Conservation (phyloP, 2,888 invertebrate genomes). For the Gymnoscelis rufifasciata region DNA sequence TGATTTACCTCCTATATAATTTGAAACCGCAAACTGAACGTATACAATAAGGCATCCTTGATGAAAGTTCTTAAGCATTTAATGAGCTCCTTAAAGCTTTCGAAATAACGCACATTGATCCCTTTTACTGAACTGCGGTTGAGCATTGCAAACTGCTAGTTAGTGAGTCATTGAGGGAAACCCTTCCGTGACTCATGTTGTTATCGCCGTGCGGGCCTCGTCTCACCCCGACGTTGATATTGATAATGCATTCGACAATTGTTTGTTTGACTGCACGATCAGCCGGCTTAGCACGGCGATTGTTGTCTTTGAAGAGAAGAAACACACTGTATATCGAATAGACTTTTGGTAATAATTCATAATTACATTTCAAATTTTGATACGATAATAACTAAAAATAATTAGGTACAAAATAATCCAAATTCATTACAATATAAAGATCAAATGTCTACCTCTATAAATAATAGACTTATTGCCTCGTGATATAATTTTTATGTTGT, state of each 20-base stretch:
- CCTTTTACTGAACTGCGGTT: slow-evolving; percentile 31
- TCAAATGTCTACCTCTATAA: no score
- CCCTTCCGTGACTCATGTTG: slow-evolving; percentile 74
- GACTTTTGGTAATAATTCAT: no score
- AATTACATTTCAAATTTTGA: no score
- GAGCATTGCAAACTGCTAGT: slow-evolving; percentile 30
- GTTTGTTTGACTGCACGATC: slow-evolving; percentile 25
- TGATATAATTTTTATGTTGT: no score
- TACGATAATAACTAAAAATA: no score
- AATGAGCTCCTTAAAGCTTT: slow-evolving; percentile 24
- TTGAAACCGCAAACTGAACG: slow-evolving; percentile 3
- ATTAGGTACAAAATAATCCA: no score
- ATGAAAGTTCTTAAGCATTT: slow-evolving; percentile 16
- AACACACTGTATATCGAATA: no score
- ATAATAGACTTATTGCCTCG: no score
- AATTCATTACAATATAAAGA: no score
- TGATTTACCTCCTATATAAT: neutral
- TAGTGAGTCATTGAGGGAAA: slow-evolving; percentile 71
- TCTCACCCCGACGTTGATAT: slow-evolving; percentile 53
- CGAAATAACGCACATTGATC: slow-evolving; percentile 25
- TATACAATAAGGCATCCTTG: slow-evolving; percentile 12
- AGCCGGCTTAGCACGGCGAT: neutral
- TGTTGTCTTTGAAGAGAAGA: no score
- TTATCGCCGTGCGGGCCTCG: slow-evolving; percentile 57
- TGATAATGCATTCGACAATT: slow-evolving; percentile 41